A percentile compares a stretch with the other conserved stretches of the same genome.
These are phyloP conservation scores for Cactoblastis cactorum DNA, from an alignment of 2,888 invertebrate species.

Conservation along the genomic window DNA sequence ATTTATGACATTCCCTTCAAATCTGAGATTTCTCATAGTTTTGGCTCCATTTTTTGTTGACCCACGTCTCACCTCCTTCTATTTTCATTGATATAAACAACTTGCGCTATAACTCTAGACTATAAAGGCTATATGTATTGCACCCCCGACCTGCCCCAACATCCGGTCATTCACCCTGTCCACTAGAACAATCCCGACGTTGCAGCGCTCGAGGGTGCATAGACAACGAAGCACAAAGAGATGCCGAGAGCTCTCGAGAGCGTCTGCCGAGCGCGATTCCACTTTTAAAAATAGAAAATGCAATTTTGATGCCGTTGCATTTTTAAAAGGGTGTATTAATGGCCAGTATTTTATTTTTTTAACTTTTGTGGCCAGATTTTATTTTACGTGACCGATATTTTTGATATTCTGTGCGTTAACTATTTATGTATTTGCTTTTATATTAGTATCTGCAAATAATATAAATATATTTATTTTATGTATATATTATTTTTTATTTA, in stretches of 20 bases:
- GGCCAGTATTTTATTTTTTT: slow-evolving; percentile 9
- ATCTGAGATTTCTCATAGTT: too few relatives aligned
- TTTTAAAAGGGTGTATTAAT: slow-evolving; percentile 23
- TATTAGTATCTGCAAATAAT: not conserved
- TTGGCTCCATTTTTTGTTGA: too few relatives aligned
- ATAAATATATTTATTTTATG: too few relatives aligned
- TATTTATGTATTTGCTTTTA: not conserved
- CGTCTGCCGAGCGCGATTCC: slow-evolving; percentile 40
- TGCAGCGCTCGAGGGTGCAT: slow-evolving; percentile 22
- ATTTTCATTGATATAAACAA: too few relatives aligned
- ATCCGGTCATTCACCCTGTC: slow-evolving; percentile 16
- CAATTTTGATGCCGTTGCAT: slow-evolving; percentile 29
- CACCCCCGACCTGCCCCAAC: slow-evolving; percentile 34
- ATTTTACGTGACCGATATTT: not conserved
- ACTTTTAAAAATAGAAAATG: slow-evolving; percentile 45
- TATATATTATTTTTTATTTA: too few relatives aligned
- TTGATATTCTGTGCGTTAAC: not conserved
- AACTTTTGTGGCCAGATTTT: not conserved
- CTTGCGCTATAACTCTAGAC: too few relatives aligned
- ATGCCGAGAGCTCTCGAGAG: slow-evolving; percentile 43
- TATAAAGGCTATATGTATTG: not conserved
- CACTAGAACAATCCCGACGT: slow-evolving; percentile 28
- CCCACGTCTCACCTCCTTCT: too few relatives aligned
- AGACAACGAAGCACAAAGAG: slow-evolving; percentile 52
- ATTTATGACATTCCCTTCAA: too few relatives aligned